Evolutionary conservation across 2,797 vertebrate genomes (phyloP), one percentile per base, ranked within the genome.

Genomic region (Hoplostethus mediterraneus): DNA sequence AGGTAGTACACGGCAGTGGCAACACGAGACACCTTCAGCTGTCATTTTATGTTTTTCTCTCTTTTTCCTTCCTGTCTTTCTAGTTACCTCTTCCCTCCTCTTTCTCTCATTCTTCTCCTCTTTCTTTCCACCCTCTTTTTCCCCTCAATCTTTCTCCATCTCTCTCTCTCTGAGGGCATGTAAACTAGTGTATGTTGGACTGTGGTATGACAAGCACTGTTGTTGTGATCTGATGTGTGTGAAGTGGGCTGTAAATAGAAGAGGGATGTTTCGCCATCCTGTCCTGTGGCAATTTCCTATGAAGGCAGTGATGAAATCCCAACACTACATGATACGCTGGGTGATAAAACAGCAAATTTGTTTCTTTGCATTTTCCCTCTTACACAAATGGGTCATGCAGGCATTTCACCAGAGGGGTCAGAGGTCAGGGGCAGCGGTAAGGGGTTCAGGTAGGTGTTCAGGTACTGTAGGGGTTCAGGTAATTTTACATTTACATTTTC

Each of bases 181-280:
- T 52, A 73, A 71, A 56, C 38, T n/a, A 7, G 13, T 3, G 67
- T 16, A 33, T 33, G 74, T 6, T 28, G 36, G 61, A 67, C 67
- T 7, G 59, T 10, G 66, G 49, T 36, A 44, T 64, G 75, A 84
- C 66, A 31, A 36, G 67, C 49, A 13, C 31, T 54, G 25, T 75
- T 64, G 56, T 74, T 83, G 72, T 47, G 75, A 80, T 55, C 33
- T 47, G 61, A n/a, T 69, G 60, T 85, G 82, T 65, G 78, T 68
- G 54, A 73, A 60, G 75, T n/a, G 57, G 64, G 64, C 74, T 72
- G 77, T 77, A 75, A 85, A 85, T 36, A 73, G 75, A 48, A 75
- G 59, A 75, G 55, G 75, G 77, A 81, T 8, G 56, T 89, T 87
- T 81, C 79, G 9, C 81, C 81, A 87, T 85, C 87, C 79, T 73